Percentiles rank a stretch among this genome's conserved stretches.
Evolutionary conservation across 1,140 invertebrate genomes (phyloP).

Genomic region (Drosophila carrolli): DNA sequence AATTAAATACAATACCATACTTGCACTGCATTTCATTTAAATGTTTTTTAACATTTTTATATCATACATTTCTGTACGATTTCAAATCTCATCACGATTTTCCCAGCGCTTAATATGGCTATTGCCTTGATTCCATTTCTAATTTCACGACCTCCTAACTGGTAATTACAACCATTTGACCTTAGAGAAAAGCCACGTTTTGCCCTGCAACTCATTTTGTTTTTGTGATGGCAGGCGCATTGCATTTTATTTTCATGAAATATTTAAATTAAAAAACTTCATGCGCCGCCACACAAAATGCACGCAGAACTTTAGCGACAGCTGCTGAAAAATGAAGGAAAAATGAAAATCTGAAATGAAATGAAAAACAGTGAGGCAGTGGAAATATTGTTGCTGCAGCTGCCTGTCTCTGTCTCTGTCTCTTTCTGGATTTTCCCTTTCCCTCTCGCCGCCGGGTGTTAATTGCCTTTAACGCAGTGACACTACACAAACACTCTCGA

Average conservation of each 20-base stretch:
- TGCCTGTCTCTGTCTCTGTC: conserved; percentile 3
- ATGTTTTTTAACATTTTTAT: not conserved
- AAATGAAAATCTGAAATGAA: conserved; percentile 47
- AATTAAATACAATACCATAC: not conserved
- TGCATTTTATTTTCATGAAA: conserved; percentile 59
- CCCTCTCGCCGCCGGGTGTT: conserved; percentile 45
- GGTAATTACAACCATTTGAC: conserved; percentile 41
- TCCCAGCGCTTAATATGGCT: conserved; percentile 3
- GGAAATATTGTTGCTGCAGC: conserved; percentile 38
- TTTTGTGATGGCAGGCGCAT: conserved; percentile 5
- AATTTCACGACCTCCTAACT: conserved; percentile 4
- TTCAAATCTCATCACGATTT: conserved; percentile 2
- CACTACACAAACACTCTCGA: conserved; percentile 59
- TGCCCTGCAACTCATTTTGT: not conserved
- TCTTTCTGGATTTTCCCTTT: conserved; percentile 4
- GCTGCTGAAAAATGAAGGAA: conserved; percentile 52
- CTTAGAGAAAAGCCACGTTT: conserved; percentile 23
- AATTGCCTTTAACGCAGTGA: conserved; percentile 76
- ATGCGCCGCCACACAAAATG: conserved; percentile 62
- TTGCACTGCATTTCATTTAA: conserved; percentile 5
- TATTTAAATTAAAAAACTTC: conserved; percentile 68
- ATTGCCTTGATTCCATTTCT: conserved; percentile 9
- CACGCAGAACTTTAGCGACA: conserved; percentile 57
- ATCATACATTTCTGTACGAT: conserved; percentile 10
- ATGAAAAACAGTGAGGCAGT: conserved; percentile 34